These are phyloP conservation scores for Coremacera marginata DNA, from an alignment of 2,888 invertebrate genomes.

Conservation along the genomic window DNA sequence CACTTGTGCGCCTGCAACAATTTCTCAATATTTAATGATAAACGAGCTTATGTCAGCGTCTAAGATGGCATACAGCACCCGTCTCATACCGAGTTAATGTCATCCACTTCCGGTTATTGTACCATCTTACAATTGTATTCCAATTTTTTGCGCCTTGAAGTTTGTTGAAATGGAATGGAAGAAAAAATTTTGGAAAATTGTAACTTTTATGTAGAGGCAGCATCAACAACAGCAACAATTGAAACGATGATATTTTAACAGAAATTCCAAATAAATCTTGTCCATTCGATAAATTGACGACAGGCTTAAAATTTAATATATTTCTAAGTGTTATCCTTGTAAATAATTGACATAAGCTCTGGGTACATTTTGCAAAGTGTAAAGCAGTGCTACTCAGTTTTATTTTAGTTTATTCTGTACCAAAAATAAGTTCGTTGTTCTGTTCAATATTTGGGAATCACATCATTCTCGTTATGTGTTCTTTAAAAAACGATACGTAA, in stretches of 20 bases:
- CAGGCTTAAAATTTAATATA: not conserved
- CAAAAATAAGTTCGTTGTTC: no score
- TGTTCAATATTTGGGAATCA: no score
- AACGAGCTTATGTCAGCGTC: conserved; percentile 33
- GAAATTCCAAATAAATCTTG: conserved; percentile 30
- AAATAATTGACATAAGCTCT: not conserved
- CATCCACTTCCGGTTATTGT: not conserved
- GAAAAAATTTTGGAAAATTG: conserved; percentile 21
- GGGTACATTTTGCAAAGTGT: no score
- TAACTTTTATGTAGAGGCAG: not conserved
- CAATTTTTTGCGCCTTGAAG: conserved; percentile 2
- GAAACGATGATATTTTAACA: not conserved
- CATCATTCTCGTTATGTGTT: no score
- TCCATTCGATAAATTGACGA: conserved; percentile 13
- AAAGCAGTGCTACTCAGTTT: no score
- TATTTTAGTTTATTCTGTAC: no score
- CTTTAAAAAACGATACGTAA: no score
- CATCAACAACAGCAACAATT: not conserved
- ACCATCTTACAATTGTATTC: not conserved
- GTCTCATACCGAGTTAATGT: not conserved
- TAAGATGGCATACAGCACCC: not conserved
- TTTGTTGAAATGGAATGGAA: not conserved
- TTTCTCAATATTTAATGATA: conserved; percentile 42
- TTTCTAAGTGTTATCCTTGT: not conserved
- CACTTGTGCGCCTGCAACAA: not conserved